phyloP scores from a whole-genome alignment of 2,888 invertebrate genomes.

The Drosophila anomalata region DNA sequence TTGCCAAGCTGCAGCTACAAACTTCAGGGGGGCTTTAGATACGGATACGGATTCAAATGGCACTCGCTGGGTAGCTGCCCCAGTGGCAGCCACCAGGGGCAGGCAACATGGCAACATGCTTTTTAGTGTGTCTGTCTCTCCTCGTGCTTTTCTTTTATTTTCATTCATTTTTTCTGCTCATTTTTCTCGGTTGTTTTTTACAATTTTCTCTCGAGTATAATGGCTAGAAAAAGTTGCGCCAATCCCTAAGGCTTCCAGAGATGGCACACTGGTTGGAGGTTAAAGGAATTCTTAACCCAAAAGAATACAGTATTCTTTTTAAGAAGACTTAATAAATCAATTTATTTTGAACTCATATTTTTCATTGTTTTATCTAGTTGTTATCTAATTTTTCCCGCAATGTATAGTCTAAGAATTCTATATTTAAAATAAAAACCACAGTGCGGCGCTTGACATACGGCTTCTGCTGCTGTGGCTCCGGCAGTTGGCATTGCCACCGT shows the following conservation, averaged over 20 bases:
- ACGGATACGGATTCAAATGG: slow-evolving; percentile 35
- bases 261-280: slow-evolving; percentile 51
- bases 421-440: slow-evolving; percentile 38
- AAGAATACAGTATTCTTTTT: neutral
- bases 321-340: too few species aligned
- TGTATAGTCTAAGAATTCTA: neutral
- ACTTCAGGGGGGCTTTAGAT: slow-evolving; percentile 32
- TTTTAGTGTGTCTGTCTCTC: slow-evolving; percentile 44
- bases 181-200: slow-evolving; percentile 53
- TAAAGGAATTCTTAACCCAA: neutral
- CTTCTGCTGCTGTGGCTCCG: slow-evolving; percentile 25
- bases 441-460: slow-evolving; percentile 46
- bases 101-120: slow-evolving; percentile 30
- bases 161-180: slow-evolving; percentile 47
- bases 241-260: slow-evolving; percentile 29
- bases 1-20: slow-evolving; percentile 73
- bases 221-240: slow-evolving; percentile 65
- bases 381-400: neutral
- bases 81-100: slow-evolving; percentile 14
- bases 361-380: neutral
- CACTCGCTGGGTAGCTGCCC: slow-evolving; percentile 19
- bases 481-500: slow-evolving; percentile 50
- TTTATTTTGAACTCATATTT: neutral
- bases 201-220: slow-evolving; percentile 64
- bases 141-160: slow-evolving; percentile 33